Evolutionary conservation across 2,797 vertebrate species (phyloP).

Genomic region (Pelochelys cantorii): DNA sequence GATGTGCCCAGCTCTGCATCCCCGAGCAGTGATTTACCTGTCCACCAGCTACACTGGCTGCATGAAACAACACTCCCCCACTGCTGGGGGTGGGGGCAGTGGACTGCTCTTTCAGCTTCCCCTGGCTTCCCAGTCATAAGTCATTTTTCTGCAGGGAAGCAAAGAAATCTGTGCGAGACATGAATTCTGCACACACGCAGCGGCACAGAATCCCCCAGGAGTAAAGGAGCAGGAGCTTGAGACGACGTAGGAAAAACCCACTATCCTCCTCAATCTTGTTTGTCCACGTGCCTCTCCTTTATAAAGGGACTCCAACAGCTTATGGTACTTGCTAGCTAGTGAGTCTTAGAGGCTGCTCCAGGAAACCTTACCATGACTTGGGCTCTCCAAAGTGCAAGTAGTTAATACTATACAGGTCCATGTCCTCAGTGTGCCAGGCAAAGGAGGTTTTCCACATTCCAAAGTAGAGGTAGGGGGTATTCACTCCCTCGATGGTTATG

Average conservation of each 20-base stretch:
- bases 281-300: not conserved
- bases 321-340: not conserved
- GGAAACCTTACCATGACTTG: conserved; percentile 91
- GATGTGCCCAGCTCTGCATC: no score
- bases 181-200: no score
- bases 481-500: conserved; percentile 95
- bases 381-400: conserved; percentile 98
- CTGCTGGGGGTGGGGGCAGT: no score
- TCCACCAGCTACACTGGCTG: no score
- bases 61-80: no score
- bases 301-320: not conserved
- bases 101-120: no score
- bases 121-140: no score
- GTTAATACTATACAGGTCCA: conserved; percentile 98
- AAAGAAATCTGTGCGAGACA: no score
- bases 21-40: no score
- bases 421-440: conserved; percentile 98
- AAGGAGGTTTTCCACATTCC: conserved; percentile 99
- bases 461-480: conserved; percentile 94
- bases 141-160: no score
- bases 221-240: not conserved
- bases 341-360: not conserved
- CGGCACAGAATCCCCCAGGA: no score
- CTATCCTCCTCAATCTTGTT: not conserved
- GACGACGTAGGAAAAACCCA: not conserved